Conservation (phyloP, 2,113 vertebrate genomes). For the Ondatra zibethicus region DNA sequence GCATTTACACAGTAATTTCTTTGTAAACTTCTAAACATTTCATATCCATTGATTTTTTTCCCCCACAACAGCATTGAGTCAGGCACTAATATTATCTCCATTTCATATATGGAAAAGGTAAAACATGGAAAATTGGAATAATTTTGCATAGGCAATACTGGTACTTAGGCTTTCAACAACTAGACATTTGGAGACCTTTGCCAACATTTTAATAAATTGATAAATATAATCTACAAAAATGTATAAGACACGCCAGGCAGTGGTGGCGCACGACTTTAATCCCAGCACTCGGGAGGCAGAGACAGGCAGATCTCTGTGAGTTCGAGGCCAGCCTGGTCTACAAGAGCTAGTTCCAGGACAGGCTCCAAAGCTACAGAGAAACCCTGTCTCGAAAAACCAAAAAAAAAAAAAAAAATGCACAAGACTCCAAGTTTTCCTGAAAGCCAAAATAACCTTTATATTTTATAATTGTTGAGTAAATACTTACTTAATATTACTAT, state of each 20-base stretch:
- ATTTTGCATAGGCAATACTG: background rate
- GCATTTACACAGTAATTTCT: background rate
- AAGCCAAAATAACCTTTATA: background rate
- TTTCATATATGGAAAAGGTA: conserved; percentile 10
- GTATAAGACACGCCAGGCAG: too few relatives aligned
- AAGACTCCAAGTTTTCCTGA: background rate
- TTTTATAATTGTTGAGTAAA: background rate
- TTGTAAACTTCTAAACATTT: conserved; percentile 5
- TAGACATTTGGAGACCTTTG: background rate
- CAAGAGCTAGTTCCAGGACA: too few relatives aligned
- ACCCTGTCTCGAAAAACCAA: too few relatives aligned
- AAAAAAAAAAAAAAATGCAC: background rate
- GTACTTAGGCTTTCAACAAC: background rate
- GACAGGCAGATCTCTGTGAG: too few relatives aligned
- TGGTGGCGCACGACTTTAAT: too few relatives aligned
- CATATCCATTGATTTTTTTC: background rate
- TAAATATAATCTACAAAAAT: background rate
- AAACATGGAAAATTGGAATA: conserved; percentile 28
- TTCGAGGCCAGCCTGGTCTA: too few relatives aligned
- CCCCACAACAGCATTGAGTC: background rate
- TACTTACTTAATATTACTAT: conserved; percentile 1
- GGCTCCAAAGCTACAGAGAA: too few relatives aligned
- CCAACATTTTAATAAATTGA: background rate
- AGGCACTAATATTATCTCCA: background rate
- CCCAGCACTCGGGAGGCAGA: too few relatives aligned